Conservation (phyloP, 2,797 vertebrate genomes). For the Pygocentrus nattereri region DNA sequence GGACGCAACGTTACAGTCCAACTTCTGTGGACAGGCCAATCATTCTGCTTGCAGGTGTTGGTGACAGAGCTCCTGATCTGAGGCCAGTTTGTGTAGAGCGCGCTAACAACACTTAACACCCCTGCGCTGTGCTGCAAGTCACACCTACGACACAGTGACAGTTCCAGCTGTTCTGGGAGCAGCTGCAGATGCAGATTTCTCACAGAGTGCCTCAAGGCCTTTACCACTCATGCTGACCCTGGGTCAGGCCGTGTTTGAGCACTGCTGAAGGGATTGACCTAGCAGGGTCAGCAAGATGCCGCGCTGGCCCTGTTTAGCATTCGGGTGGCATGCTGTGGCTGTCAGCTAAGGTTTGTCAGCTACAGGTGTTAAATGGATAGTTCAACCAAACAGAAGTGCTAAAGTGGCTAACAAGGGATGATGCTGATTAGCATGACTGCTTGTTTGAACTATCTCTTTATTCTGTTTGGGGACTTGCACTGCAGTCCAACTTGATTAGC, state of each 20-base stretch:
- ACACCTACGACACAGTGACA: slow-evolving; percentile 54
- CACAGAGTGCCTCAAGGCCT: slow-evolving; percentile 32
- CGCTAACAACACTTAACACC: slow-evolving; percentile 26
- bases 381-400: neutral
- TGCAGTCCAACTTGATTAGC: neutral
- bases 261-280: slow-evolving; percentile 16
- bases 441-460: neutral
- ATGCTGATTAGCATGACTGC: neutral
- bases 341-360: neutral
- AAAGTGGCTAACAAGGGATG: neutral
- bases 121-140: slow-evolving; percentile 23
- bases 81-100: neutral
- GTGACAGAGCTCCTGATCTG: neutral
- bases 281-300: slow-evolving; percentile 39
- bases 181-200: slow-evolving; percentile 72
- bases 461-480: neutral
- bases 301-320: neutral
- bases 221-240: slow-evolving; percentile 10
- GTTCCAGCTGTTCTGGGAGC: slow-evolving; percentile 69
- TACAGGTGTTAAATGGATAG: slow-evolving; percentile 7
- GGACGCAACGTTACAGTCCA: neutral
- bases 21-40: neutral
- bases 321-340: neutral
- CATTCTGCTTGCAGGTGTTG: neutral
- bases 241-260: slow-evolving; percentile 29